phyloP scores from a whole-genome alignment of 1,140 invertebrate species.

The Macrobrachium nipponense region DNA sequence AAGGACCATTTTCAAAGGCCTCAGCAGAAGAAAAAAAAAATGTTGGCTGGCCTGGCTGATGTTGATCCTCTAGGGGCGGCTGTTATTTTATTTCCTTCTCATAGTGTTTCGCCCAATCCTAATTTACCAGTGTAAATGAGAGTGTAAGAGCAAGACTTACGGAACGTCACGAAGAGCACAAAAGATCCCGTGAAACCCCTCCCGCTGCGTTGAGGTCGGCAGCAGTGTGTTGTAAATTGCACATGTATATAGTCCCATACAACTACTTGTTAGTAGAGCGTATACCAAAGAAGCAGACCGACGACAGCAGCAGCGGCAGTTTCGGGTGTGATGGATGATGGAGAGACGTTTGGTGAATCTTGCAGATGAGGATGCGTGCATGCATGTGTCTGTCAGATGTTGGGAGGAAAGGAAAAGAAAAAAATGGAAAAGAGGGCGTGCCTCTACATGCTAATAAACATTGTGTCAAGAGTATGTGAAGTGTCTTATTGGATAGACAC shows the following conservation, averaged over 20 bases:
- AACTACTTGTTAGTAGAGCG: conserved; percentile 59
- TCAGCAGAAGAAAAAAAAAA: no score
- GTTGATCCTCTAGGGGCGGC: conserved; percentile 7
- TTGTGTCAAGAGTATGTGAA: no score
- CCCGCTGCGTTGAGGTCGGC: conserved; percentile 47
- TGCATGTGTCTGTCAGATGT: no score
- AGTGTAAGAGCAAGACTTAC: conserved; percentile 1
- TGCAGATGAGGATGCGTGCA: no score
- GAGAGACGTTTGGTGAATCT: not conserved
- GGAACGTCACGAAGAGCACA: conserved; percentile 49
- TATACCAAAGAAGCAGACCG: conserved; percentile 61
- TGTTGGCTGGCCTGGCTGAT: not conserved
- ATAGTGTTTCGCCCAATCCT: conserved; percentile 11
- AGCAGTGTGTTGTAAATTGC: conserved; percentile 49
- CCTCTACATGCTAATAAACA: no score
- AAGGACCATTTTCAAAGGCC: no score
- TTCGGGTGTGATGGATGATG: conserved; percentile 32
- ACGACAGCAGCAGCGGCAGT: conserved; percentile 50
- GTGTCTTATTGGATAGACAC: no score
- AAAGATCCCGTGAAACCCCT: conserved; percentile 16
- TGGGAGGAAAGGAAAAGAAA: not conserved
- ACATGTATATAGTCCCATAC: conserved; percentile 57
- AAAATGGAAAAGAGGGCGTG: not conserved
- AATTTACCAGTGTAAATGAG: conserved; percentile 47
- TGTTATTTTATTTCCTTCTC: not conserved